A percentile compares a stretch with the other conserved stretches of the same genome.
Evolutionary conservation across 2,888 invertebrate species (phyloP).

Genomic region (Andrena flavipes): DNA sequence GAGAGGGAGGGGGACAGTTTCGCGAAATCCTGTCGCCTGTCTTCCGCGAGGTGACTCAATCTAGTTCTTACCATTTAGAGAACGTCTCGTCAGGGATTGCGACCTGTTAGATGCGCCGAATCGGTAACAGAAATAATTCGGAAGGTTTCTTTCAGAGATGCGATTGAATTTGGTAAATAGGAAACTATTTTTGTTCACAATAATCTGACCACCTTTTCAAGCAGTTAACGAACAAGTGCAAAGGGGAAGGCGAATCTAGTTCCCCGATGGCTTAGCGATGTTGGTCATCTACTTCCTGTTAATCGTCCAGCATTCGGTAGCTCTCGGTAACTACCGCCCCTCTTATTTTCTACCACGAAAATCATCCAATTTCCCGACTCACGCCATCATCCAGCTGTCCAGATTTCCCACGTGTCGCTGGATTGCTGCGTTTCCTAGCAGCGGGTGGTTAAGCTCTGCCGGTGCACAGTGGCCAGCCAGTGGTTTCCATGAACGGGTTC

Average conservation of each 20-base stretch:
- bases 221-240: background rate
- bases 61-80: background rate
- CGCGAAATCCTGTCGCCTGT: slow-evolving; percentile 20
- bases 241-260: background rate
- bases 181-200: too few relatives aligned
- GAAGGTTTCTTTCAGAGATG: too few relatives aligned
- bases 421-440: slow-evolving; percentile 61
- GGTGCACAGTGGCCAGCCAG: slow-evolving; percentile 57
- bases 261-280: background rate
- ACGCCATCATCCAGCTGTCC: slow-evolving; percentile 9
- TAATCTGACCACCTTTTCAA: background rate
- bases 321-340: background rate
- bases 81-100: background rate
- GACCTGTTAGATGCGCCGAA: background rate
- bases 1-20: slow-evolving; percentile 14
- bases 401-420: slow-evolving; percentile 69
- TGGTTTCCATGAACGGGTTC: slow-evolving; percentile 68
- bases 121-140: background rate
- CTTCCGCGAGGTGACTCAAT: background rate
- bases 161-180: background rate
- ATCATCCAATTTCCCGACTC: background rate
- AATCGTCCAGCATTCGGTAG: background rate
- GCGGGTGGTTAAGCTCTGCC: slow-evolving; percentile 64
- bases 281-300: background rate
- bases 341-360: slow-evolving; percentile 7